Evolutionary conservation across 2,888 invertebrate genomes (phyloP), one percentile per base, ranked within the genome.

Genomic region (Apomyelois bistriatella): DNA sequence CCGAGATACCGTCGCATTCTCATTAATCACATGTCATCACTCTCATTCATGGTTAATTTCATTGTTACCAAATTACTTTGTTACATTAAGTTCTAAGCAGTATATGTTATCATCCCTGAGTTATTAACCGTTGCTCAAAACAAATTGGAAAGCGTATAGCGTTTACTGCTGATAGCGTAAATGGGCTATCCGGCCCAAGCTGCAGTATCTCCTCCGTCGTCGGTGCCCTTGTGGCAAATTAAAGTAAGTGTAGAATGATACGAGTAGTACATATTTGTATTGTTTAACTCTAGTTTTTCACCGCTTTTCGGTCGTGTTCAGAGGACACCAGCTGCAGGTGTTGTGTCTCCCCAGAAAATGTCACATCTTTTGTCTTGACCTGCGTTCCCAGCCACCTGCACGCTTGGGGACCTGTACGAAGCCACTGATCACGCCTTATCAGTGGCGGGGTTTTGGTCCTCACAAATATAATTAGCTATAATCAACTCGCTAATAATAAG

Each of bases 101-200:
- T 1, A 46, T 28, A 28, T 43, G 28, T 46, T 46, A 46, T 41
- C 41, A 41, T 43, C 30, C 43, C 30, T 30, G 30, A 43, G 43
- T 12, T 41, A 41, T 30, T 30, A 9, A 15, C 32, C 9, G 46
- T 15, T n/a, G 16, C n/a, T 38, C 38, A 30, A 28, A 46, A 13
- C 32, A 46, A 15, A 46, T 35, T 35, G 32, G 32, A 32, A 46
- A 46, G 5, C 30, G 13, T 49, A 38, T 15, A 12, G 38, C 48
- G 12, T 48, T 48, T 22, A 36, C 17, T 17, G 48, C 22, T 28
- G 48, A 49, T 49, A 49, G 38, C 12, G 48, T 49, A 49, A 56
- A 54, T 56, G 54, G 53, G 48, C 37, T 40, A 17, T 40, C 35
- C 9, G 35, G n/a, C 46, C 9, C 3, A 12, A 8, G 15, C 22